Conservation (phyloP, 2,888 invertebrate species). For the Drosophila phalerata region DNA sequence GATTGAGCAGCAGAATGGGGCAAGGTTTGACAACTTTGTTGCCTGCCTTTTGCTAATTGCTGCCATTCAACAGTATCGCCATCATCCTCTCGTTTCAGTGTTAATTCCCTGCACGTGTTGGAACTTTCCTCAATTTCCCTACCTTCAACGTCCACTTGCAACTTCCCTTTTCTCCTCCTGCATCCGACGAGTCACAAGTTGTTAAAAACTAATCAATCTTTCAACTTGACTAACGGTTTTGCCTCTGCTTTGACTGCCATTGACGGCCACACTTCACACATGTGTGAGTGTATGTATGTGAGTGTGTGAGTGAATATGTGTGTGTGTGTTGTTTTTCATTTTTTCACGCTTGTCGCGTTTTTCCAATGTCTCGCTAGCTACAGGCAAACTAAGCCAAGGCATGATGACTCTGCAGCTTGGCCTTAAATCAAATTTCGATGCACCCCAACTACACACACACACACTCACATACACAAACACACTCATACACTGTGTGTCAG, state of each 20-base stretch:
- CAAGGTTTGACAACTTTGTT: constrained; percentile 14
- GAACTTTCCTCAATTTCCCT: constrained; percentile 27
- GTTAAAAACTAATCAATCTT: constrained; percentile 83
- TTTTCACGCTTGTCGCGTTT: constrained; percentile 69
- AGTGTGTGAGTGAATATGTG: constrained; percentile 21
- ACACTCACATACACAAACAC: neutral
- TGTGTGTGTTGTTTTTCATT: constrained; percentile 39
- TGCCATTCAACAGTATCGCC: constrained; percentile 55
- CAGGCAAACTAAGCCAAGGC: constrained; percentile 44
- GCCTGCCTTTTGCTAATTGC: constrained; percentile 67
- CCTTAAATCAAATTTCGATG: constrained; percentile 75
- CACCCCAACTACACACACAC: constrained; percentile 25
- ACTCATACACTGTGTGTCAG: constrained; percentile 30
- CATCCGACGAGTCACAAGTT: constrained; percentile 70
- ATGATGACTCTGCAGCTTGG: constrained; percentile 56
- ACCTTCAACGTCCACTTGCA: constrained; percentile 9
- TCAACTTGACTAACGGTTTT: constrained; percentile 79
- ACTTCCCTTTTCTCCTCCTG: neutral
- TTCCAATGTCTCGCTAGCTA: constrained; percentile 60
- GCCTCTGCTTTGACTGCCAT: constrained; percentile 63
- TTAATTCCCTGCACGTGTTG: constrained; percentile 73
- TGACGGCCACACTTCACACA: constrained; percentile 49
- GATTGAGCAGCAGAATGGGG: neutral
- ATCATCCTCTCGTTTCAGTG: constrained; percentile 49
- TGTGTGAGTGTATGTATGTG: neutral